Base-by-base conservation (phyloP, 2,888 invertebrate genomes). In the Neoascia interrupta region DNA sequence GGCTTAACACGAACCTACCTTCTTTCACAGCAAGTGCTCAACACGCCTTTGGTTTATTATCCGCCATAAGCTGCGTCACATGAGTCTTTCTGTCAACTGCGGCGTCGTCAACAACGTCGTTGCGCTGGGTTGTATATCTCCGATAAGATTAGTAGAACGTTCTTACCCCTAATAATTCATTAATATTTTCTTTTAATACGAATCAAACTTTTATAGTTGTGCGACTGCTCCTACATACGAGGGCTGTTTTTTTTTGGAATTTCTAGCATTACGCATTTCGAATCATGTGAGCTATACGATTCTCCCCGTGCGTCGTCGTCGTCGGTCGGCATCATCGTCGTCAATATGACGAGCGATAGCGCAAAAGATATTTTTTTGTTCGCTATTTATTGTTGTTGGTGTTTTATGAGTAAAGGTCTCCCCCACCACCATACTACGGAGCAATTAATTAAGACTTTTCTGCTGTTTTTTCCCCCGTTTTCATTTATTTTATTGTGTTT, bases 221-320 rank as follows among this genome's bases (percentile, higher is more conserved):
- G n/a, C n/a, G n/a, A n/a, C n/a, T n/a, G n/a, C n/a, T n/a, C n/a
- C n/a, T n/a, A n/a, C n/a, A n/a, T n/a, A n/a, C n/a, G n/a, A n/a
- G n/a, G n/a, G 8, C 31, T 39, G 43, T 21, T 37, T 72, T 19
- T 43, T 11, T 45, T 56, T 15, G 56, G 56, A 56, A 51, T 56
- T 70, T 53, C 53, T 21, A 47, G 61, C 54, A 47, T 61, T 69
- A 69, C 75, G 75, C 75, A 69, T 75, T 75, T 69, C 45, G 31
- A 64, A 45, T 75, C 69, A 75, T 75, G 75, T 75, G 75, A 75
- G 45, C 56, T n/a, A n/a, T n/a, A n/a, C n/a, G n/a, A 37, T 56
- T 51, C 43, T 39, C 13, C 61, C 56, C 56, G 31, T n/a, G 31
- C 61, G 69, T 56, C 53, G 63, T 75, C 69, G n/a, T n/a, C n/a